Evolutionary conservation across 2,888 invertebrate genomes (phyloP), one percentile per base, ranked within the genome.

Genomic region (Lordiphosa andalusiaca): DNA sequence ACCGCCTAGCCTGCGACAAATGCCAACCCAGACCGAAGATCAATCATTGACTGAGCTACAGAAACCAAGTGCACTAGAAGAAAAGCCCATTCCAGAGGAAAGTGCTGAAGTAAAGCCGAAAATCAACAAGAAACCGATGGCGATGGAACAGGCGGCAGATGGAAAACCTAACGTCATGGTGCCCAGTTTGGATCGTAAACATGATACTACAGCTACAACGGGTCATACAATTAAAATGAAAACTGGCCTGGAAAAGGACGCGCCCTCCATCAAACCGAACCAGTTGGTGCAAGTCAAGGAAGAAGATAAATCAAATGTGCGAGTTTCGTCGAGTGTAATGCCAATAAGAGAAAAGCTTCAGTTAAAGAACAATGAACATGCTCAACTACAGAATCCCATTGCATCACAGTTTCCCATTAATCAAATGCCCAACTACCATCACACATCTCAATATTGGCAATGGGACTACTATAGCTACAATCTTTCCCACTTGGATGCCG

Each of bases 351-450:
- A 87, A 16, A 86, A 86, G 41, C 57, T 82, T 12, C 87, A 75
- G 37, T 44, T 77, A 0, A 86, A 86, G 48, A 56, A 74, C 37
- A 76, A 84, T 13, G 86, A 85, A 2, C 87, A 87, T 63, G 62
- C 88, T 0, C 84, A 87, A 57, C 19, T 87, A 9, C 73, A 84
- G 42, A 87, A 70, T 48, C 60, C 89, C 2, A 84, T 92, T 60
- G 89, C 92, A 0, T 90, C 93, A 0, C 93, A 93, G 73, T 93
- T 92, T 73, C 87, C 92, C 1, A 91, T 91, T 88, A 93, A 93
- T 88, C 92, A 93, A 73, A 91, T 93, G 49, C 93, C 93, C 1
- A 93, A 93, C 80, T 93, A 93, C 77, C 92, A 93, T 78, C 93
- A 93, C 78, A 85, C 93, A 44, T 91, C 92, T 0, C 93, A 93